Base-by-base conservation (phyloP, 2,797 vertebrate species). In the Phrynocephalus vlangalii region DNA sequence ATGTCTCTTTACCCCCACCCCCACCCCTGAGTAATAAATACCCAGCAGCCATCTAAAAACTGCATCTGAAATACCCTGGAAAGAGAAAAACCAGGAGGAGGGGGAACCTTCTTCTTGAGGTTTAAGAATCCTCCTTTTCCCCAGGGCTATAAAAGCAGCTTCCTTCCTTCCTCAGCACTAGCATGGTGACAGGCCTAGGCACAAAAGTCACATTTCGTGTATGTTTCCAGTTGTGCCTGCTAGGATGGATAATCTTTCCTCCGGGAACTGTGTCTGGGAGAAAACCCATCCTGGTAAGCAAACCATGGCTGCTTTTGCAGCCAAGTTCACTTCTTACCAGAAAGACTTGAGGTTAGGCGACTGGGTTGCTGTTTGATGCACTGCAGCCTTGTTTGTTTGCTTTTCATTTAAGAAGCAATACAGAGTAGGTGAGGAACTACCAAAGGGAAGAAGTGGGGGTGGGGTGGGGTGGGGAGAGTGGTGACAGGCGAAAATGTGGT, bases 191-290 rank as follows among this genome's bases (percentile, higher is more conserved):
- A 76, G 71, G 85, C 30, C 85, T 79, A 20, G 50, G 33, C 85
- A 33, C 0, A 60, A 52, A 71, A 28, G 30, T 11, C 10, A 7
- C 13, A 38, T 38, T 78, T 87, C 76, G 68, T 60, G 26, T 4
- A 60, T 24, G 22, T 83, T 79, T 83, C 70, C 56, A 80, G 76
- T 30, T 56, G 85, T 0, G 28, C 85, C 50, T 87, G 88, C 85
- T 72, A 28, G 50, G 80, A 86, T 84, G 77, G 84, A 77, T 75
- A 75, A 71, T 28, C 5, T 71, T 48, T 73, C 68, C 70, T 79
- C 66, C 4, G n/a, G 85, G 13, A 30, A 33, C 44, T n/a, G 38
- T 56, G 60, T 80, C 70, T 26, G n/a, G 50, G 60, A 48, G 33
- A 80, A 84, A 80, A 33, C 11, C 1, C 33, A 20, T 13, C 72